These are phyloP conservation scores for Phallusia fumigata DNA, from an alignment of 23 tunicate species.

Conservation along the genomic window DNA sequence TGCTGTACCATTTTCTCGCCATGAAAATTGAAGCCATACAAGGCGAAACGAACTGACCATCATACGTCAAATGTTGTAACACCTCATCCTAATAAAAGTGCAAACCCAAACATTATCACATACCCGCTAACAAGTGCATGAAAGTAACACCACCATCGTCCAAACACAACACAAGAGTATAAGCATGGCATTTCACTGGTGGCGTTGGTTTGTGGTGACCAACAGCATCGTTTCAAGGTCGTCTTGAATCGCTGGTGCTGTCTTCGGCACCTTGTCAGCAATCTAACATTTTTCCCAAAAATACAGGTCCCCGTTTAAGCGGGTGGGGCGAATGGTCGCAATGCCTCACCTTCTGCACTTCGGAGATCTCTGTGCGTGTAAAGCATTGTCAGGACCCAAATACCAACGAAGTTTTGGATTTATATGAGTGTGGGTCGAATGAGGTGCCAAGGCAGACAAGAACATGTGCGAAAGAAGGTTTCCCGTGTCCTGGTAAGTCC, in stretches of 20 bases:
- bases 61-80: too few relatives aligned
- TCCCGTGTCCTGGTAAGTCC: constrained; percentile 42
- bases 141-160: neutral
- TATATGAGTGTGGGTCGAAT: neutral
- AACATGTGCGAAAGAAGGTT: constrained; percentile 6
- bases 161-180: neutral
- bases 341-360: constrained; percentile 17
- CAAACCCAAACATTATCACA: too few relatives aligned
- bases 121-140: neutral
- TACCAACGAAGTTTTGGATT: neutral
- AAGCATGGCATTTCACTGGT: neutral
- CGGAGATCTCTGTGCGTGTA: constrained; percentile 9
- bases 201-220: neutral
- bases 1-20: too few relatives aligned
- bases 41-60: too few relatives aligned
- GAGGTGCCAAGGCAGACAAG: neutral
- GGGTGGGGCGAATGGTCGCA: constrained; percentile 33
- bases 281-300: neutral
- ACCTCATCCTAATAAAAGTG: too few relatives aligned
- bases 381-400: constrained; percentile 22
- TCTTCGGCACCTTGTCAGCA: neutral
- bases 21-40: too few relatives aligned
- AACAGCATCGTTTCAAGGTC: neutral
- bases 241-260: too few relatives aligned
- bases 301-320: constrained; percentile 24